A percentile compares a stretch with the other conserved stretches of the same genome.
Evolutionary conservation across 2,888 invertebrate genomes (phyloP).

Genomic region (Gisinianus flammeolus): DNA sequence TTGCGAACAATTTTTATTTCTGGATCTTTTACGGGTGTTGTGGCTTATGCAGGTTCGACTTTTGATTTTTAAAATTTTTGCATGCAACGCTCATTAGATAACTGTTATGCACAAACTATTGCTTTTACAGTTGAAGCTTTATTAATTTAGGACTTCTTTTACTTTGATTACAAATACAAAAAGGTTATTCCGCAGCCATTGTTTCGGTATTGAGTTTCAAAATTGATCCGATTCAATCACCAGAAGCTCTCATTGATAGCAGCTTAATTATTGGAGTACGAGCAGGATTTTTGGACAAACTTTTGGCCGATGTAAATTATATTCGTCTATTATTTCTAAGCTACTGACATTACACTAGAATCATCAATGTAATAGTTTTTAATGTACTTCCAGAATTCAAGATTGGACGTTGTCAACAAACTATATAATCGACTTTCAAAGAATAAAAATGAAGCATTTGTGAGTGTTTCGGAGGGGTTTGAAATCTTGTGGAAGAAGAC

Average conservation of each 20-base stretch:
- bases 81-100: no score
- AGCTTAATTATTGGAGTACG: constrained; percentile 47
- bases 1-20: constrained; percentile 53
- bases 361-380: background rate
- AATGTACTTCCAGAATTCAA: constrained; percentile 1
- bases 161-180: no score
- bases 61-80: no score
- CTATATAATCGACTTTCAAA: constrained; percentile 39
- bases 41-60: constrained; percentile 49
- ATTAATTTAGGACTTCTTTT: no score
- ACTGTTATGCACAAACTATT: no score
- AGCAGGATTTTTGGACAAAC: constrained; percentile 45
- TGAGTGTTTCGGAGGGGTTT: constrained; percentile 43
- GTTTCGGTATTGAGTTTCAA: constrained; percentile 51
- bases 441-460: constrained; percentile 19
- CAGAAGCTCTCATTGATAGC: constrained; percentile 44
- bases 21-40: constrained; percentile 54
- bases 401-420: constrained; percentile 39
- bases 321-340: background rate
- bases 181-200: constrained; percentile 55
- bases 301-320: constrained; percentile 14
- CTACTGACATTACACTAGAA: background rate
- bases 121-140: no score
- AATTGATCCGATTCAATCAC: constrained; percentile 53
- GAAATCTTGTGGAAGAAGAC: constrained; percentile 31